Evolutionary conservation across 1,140 invertebrate species (phyloP), one percentile per base, ranked within the genome.

Genomic region (Epicauta chinensis): DNA sequence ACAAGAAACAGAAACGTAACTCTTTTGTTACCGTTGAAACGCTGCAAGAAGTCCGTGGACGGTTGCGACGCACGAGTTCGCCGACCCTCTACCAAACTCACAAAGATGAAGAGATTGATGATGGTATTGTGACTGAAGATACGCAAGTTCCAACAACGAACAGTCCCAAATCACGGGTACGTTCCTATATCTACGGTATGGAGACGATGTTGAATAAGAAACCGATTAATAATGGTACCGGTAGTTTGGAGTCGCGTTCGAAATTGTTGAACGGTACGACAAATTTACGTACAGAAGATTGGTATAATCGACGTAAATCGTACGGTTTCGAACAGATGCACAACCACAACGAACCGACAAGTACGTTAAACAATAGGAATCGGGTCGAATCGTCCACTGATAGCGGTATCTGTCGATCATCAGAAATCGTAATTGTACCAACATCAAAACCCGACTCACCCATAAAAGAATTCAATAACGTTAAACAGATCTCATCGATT

Each of bases 311-410:
- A 55, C 71, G 83, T 53, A 85, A 85, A 67, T 85, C 83, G 2
- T 86, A 85, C 60, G 83, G 83, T 43, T 86, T 86, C 58, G 83
- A 86, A 69, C 79, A 82, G 55, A 81, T 84, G 55, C 72, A 73
- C 6, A 71, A 67, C 30, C 64, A 73, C 55, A 51, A 70, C 65
- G 58, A 72, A 40, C 62, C 71, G 13, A 67, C 70, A 51, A 71
- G 62, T 55, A 71, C 69, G 34, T 49, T 59, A 29, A 65, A 61
- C 35, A 71, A 62, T 46, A 76, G 72, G 48, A 73, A 73, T 51
- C 73, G 73, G 31, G 77, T 81, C 52, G 81, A 84, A 63, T 81
- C 81, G 11, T 85, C 82, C 9, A 85, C 81, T 2, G 83, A 86
- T 56, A 84, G 82, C 58, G 83, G 83, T 1, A 78, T 86, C 55